Base-by-base conservation (phyloP, 2,888 invertebrate genomes). In the Agelastica alni region DNA sequence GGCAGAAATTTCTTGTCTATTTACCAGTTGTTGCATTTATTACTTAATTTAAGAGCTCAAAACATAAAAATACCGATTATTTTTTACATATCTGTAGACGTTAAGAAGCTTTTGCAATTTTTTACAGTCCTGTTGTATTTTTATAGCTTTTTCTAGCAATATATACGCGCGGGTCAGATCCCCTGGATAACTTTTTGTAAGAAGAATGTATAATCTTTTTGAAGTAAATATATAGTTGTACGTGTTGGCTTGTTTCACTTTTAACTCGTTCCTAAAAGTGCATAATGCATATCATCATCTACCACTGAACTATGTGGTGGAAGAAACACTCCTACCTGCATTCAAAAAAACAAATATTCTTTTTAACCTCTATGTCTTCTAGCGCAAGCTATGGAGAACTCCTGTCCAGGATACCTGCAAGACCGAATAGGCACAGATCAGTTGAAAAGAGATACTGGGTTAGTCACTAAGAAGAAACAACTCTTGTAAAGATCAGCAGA, bases 1-100 rank as follows among this genome's bases (percentile, higher is more conserved):
- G 43, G 18, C 43, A 48, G 34, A 55, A 52, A 54, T 36, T 53
- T 37, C 48, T 44, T 39, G 51, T 54, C 43, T 56, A 44, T 53
- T 59, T 66, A 68, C 70, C 70, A 65, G 70, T 64, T 62, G 55
- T 62, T 67, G 70, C 70, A 70, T 70, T 70, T 69, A 66, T 51
- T 56, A 56, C 30, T 54, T 59, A 59, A 54, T 37, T 59, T 61
- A 53, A 51, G 59, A 55, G 65, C 63, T 66, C 64, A 65, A 65
- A 58, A 37, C 46, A 54, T 43, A 43, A 44, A 53, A 18, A 60
- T 60, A 58, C 55, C 59, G 60, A 57, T 62, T 61, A 62, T 64
- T 64, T 63, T 64, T 59, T 64, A 64, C 63, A 63, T 64, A 64
- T 65, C 61, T 37, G 31, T 63, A 62, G 59, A 41, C 56, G 51